Evolutionary conservation across 2,797 vertebrate genomes (phyloP).

Genomic region (Sebastes hopkinsi): DNA sequence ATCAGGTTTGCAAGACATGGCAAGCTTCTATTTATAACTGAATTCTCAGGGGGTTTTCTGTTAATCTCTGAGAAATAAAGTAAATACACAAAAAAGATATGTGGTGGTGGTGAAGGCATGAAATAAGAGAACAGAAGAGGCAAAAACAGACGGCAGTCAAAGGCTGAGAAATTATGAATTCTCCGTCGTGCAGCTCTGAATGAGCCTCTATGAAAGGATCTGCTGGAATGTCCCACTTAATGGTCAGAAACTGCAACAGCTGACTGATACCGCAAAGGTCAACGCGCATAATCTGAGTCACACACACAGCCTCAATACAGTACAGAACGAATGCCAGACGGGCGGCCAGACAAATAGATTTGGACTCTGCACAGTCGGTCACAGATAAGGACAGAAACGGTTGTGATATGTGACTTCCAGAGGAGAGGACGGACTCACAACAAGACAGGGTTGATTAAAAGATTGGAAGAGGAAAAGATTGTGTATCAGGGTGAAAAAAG

Average conservation of each 20-base stretch:
- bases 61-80: neutral
- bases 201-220: conserved; percentile 49
- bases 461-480: neutral
- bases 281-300: conserved; percentile 64
- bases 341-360: conserved; percentile 1
- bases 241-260: conserved; percentile 69
- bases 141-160: neutral
- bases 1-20: conserved; percentile 8
- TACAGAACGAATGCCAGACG: conserved; percentile 23
- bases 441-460: too few relatives aligned
- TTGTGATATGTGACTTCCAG: neutral
- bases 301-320: conserved; percentile 54
- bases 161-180: conserved; percentile 8
- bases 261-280: conserved; percentile 75
- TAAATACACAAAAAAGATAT: neutral
- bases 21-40: conserved; percentile 26
- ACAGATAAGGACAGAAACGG: neutral
- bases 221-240: conserved; percentile 67
- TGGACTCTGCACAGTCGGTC: neutral
- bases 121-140: neutral
- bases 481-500: neutral
- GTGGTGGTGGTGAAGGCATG: neutral
- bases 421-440: neutral
- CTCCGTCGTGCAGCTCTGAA: conserved; percentile 41
- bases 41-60: neutral